Evolutionary conservation across 2,113 vertebrate species (phyloP).

Genomic region (Opisthocomus hoazin): DNA sequence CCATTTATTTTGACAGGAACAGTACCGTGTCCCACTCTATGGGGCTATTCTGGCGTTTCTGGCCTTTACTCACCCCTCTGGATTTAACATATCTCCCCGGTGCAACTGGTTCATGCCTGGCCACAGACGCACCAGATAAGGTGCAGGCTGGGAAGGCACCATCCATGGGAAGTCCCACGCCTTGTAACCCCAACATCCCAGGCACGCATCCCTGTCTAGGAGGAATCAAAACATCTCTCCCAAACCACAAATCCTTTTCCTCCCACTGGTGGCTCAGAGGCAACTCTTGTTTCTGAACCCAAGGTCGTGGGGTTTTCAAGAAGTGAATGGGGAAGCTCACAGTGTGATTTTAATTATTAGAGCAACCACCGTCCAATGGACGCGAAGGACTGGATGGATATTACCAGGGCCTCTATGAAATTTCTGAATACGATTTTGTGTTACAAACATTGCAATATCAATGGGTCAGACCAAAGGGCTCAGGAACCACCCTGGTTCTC

Average conservation of each 20-base stretch:
- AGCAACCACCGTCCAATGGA: fast-evolving
- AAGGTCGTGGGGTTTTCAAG: neutral
- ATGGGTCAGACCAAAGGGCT: neutral
- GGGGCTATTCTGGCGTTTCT: neutral
- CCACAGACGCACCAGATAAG: fast-evolving
- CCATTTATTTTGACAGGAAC: neutral
- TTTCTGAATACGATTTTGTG: neutral
- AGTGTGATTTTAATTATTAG: neutral
- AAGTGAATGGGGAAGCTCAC: neutral
- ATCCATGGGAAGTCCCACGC: fast-evolving
- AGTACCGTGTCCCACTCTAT: neutral
- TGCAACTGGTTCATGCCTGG: fast-evolving
- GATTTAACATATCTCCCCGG: neutral
- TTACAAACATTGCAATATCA: neutral
- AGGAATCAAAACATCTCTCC: neutral
- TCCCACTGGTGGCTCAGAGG: neutral
- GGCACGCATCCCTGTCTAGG: fast-evolving
- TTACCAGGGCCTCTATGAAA: neutral
- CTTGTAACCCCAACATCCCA: neutral
- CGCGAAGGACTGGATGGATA: neutral
- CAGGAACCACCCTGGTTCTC: neutral
- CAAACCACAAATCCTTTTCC: neutral
- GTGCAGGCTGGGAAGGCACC: neutral
- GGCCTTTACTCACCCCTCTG: neutral
- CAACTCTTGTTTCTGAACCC: neutral